phyloP scores from a whole-genome alignment of 2,888 invertebrate species.

The Diarsia rubi region DNA sequence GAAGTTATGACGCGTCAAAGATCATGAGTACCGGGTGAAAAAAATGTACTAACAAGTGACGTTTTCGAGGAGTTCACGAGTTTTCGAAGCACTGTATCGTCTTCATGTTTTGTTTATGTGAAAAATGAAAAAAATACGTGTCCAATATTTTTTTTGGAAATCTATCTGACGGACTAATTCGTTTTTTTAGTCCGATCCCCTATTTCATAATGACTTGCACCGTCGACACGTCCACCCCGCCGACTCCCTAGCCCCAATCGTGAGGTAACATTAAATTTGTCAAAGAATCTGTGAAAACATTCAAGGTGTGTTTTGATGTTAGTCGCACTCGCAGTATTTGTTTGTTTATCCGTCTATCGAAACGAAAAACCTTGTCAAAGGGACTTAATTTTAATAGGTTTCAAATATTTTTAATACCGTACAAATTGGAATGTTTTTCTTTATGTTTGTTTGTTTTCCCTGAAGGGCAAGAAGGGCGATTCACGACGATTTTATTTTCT shows the following conservation, averaged over 20 bases:
- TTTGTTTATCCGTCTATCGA: conserved; percentile 65
- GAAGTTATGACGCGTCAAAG: too few relatives aligned
- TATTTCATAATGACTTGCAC: neutral
- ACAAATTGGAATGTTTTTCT: conserved; percentile 55
- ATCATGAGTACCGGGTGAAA: too few relatives aligned
- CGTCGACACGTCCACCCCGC: conserved; percentile 20
- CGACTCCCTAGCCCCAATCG: conserved; percentile 44
- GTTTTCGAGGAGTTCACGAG: too few relatives aligned
- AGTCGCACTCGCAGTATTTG: conserved; percentile 54
- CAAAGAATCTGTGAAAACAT: conserved; percentile 74
- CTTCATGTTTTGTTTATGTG: too few relatives aligned
- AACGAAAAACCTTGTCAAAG: conserved; percentile 56
- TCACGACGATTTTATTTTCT: conserved; percentile 24
- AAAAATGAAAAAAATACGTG: too few relatives aligned
- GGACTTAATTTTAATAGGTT: conserved; percentile 67
- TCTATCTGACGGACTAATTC: too few relatives aligned
- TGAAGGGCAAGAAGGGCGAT: conserved; percentile 24
- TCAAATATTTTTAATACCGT: conserved; percentile 62
- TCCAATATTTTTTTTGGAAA: too few relatives aligned
- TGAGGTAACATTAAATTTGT: conserved; percentile 75
- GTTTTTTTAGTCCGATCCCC: too few relatives aligned
- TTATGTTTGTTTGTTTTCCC: conserved; percentile 48
- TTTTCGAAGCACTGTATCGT: too few relatives aligned
- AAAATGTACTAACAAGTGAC: too few relatives aligned
- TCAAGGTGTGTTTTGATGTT: conserved; percentile 71